These are phyloP conservation scores for Dasypolia templi DNA, from an alignment of 2,888 invertebrate species.

Conservation along the genomic window DNA sequence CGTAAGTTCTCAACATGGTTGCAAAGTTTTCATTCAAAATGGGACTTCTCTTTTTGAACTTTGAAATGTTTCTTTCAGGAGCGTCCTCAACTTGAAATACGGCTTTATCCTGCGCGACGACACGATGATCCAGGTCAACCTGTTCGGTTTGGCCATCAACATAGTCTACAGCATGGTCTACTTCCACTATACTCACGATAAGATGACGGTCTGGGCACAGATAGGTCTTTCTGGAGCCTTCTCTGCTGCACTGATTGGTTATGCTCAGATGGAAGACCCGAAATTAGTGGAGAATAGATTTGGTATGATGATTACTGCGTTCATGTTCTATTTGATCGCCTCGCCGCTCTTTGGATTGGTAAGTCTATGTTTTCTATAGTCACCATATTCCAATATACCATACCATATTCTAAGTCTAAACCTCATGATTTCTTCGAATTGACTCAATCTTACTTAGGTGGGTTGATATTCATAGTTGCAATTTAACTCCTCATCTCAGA, in stretches of 20 bases:
- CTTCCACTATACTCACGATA: conserved; percentile 91
- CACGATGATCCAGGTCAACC: conserved; percentile 94
- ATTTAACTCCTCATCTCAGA: too few species aligned
- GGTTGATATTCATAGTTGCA: too few species aligned
- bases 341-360: conserved; percentile 93
- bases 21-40: background rate
- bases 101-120: conserved; percentile 93
- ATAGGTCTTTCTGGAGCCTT: conserved; percentile 90
- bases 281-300: conserved; percentile 92
- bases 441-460: too few species aligned
- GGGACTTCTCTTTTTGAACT: background rate
- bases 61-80: conserved; percentile 85
- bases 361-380: conserved; percentile 74
- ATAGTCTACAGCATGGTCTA: conserved; percentile 92
- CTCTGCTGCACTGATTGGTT: conserved; percentile 91
- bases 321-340: conserved; percentile 92
- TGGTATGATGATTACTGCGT: conserved; percentile 92
- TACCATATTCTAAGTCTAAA: too few species aligned
- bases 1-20: background rate
- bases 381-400: too few species aligned
- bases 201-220: conserved; percentile 89
- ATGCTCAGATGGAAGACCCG: conserved; percentile 92
- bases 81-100: conserved; percentile 94
- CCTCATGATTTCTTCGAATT: too few species aligned
- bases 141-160: conserved; percentile 93